phyloP scores from a whole-genome alignment of 2,113 vertebrate species.

The Siniperca chuatsi region DNA sequence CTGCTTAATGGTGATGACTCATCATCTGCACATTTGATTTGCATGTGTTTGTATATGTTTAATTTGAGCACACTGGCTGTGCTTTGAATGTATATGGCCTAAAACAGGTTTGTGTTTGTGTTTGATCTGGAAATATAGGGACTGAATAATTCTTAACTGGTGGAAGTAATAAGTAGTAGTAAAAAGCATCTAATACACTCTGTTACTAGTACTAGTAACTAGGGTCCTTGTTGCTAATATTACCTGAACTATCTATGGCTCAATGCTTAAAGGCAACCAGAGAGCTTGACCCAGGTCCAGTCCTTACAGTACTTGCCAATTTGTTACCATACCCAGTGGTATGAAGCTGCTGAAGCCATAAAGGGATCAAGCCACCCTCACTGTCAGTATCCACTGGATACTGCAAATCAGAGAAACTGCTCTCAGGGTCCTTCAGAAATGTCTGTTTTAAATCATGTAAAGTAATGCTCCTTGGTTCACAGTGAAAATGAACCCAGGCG shows the following conservation, averaged over 20 bases:
- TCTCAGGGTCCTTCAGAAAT: background rate
- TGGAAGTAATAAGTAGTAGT: background rate
- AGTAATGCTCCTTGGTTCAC: conserved; percentile 8
- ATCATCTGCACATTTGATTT: conserved; percentile 3
- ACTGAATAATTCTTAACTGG: background rate
- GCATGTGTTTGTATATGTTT: conserved; percentile 29
- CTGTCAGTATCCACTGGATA: conserved; percentile 4
- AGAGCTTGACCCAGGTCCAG: background rate
- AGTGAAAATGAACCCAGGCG: conserved; percentile 14
- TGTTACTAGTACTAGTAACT: background rate
- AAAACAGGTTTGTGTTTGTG: background rate
- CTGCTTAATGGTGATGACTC: background rate
- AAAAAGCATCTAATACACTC: background rate
- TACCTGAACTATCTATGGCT: conserved; percentile 3
- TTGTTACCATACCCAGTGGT: background rate
- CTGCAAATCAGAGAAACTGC: conserved; percentile 29
- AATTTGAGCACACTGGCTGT: background rate
- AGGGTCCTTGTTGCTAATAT: background rate
- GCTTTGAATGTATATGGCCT: conserved; percentile 2
- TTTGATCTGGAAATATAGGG: background rate
- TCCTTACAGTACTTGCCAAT: background rate
- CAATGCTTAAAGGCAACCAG: conserved; percentile 6
- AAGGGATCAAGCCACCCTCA: conserved; percentile 7
- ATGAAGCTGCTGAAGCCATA: conserved; percentile 6
- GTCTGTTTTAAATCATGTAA: conserved; percentile 14